Base-by-base conservation (phyloP, 2,888 invertebrate genomes). In the Agrotis puta region DNA sequence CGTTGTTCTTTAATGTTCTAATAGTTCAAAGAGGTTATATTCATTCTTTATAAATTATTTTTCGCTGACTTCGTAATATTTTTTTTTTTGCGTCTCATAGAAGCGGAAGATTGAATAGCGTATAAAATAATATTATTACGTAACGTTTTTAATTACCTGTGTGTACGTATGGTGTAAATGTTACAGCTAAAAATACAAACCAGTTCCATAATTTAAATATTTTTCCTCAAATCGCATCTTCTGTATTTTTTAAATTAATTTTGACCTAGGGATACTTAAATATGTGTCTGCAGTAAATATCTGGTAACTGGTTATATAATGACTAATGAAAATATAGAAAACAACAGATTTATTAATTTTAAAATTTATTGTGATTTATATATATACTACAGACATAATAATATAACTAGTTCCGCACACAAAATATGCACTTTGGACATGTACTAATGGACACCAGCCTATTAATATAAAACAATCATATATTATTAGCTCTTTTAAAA, bases 1-100 rank as follows among this genome's bases (percentile, higher is more conserved):
- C 33, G 14, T 22, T 33, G n/a, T 48, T 62, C 13, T 51, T 51
- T 4, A 14, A 22, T 56, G 33, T 45, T 59, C 22, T 13, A 2
- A 2, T 9, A 4, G 2, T n/a, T 11, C 2, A 33, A 27, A 54
- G 43, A 66, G 51, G 56, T 70, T 70, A 81, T n/a, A 18, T 58
- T 20, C 6, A 0, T 11, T 47, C 2, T 11, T 39, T 39, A 0
- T 0, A 0, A 11, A 39, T 39, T 11, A 39, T 11, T 39, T 39
- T 39, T 39, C 4, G 16, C 33, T 7, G 18, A 27, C n/a, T 20
- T 3, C 33, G 39, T 7, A 5, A 7, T 7, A 2, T 2, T 16
- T 13, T 53, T 33, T n/a, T 78, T 65, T 73, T 59, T 22, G 33
- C 13, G 11, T 24, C 11, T 4, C 1, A 2, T n/a, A 16, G 13